Evolutionary conservation across 23 tunicate species (phyloP), one percentile per base, ranked within the genome.

Genomic region (Halocynthia roretzi): DNA sequence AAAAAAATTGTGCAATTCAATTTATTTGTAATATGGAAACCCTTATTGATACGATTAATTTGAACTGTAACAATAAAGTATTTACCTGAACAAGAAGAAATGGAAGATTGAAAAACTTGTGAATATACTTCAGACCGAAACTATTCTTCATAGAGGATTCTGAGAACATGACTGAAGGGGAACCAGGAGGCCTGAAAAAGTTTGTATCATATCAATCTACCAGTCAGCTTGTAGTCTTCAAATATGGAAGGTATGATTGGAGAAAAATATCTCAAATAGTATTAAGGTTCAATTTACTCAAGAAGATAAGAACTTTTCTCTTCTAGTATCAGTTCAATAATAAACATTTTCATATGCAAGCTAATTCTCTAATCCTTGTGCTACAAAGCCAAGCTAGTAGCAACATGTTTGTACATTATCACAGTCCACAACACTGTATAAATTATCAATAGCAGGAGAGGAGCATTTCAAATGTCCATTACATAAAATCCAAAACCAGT

Each of bases 91-190:
- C 71, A 50, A 91, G 81, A 1, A 91, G 65, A 72, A 85, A 91
- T 2, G 97, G 97, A 54, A 91, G 55, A 56, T 91, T 91, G 77
- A 91, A 91, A 53, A 91, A 91, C 54, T 91, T 91, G 81, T 91
- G 97, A 72, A 91, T 76, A 72, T 71, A 91, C 68, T 91, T 91
- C 49, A 91, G 66, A 50, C 97, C 97, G 69, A 85, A 91, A 44
- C 97, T 90, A 72, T 73, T 74, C 71, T 85, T 85, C 97, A 91
- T 91, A 50, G 97, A 91, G 11, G 88, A 72, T 82, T 91, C 97
- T 7, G 80, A 66, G 58, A 81, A 77, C 52, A 85, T 57, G 15
- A 91, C 60, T 5, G 88, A 90, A 40, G 97, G 85, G 9, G 97
- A 82, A 7, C 97, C 97, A 64, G 85, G 86, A 58, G 97, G 91